A percentile compares a stretch with the other conserved stretches of the same genome.
phyloP scores from a whole-genome alignment of 2,113 vertebrate genomes.

The Chaetorhynchus papuensis region DNA sequence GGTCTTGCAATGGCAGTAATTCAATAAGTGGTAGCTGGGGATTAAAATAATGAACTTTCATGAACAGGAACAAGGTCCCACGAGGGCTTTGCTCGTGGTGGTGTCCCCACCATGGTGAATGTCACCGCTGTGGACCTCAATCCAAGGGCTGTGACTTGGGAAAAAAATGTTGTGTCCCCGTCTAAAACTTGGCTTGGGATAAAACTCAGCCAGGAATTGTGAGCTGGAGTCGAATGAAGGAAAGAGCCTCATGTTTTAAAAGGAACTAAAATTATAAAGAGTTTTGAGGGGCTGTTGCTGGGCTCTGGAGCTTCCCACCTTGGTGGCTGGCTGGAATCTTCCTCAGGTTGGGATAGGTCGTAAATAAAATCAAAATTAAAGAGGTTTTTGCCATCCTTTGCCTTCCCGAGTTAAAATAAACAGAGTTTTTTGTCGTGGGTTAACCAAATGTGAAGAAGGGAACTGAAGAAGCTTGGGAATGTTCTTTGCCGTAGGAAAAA shows the following conservation, averaged over 20 bases:
- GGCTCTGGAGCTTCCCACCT: background rate
- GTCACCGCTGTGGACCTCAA: background rate
- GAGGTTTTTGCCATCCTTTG: background rate
- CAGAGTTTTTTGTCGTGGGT: too few relatives aligned
- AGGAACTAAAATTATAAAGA: background rate
- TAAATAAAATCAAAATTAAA: background rate
- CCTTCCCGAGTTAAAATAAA: background rate
- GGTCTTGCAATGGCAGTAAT: background rate
- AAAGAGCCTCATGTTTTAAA: background rate
- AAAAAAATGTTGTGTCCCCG: background rate
- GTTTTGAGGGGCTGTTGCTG: background rate
- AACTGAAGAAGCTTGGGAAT: background rate
- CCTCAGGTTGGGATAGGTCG: background rate
- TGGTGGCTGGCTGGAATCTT: background rate
- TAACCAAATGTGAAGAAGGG: background rate
- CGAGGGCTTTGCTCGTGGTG: conserved; percentile 38
- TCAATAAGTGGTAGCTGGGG: conserved; percentile 8
- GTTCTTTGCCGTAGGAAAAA: background rate
- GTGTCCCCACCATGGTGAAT: conserved; percentile 51
- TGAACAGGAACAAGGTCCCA: conserved; percentile 37
- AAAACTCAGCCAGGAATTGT: background rate
- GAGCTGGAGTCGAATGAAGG: background rate
- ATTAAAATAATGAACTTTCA: conserved; percentile 55
- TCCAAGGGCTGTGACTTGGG: background rate
- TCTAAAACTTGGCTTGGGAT: background rate